Evolutionary conservation across 2,113 vertebrate genomes (phyloP), one percentile per base, ranked within the genome.

Genomic region (Loxodonta africana): DNA sequence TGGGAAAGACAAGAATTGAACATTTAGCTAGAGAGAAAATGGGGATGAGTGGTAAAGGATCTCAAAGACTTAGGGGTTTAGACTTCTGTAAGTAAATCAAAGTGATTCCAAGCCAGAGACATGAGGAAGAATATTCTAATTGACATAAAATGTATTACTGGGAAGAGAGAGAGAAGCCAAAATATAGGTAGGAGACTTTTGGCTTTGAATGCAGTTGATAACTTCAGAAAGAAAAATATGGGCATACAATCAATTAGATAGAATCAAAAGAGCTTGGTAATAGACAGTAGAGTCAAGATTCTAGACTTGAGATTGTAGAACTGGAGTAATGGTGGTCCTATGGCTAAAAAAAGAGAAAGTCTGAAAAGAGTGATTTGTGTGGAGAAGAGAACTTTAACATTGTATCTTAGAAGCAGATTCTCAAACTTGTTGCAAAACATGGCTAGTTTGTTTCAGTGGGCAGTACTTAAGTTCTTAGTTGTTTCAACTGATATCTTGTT

Each of bases 381-480:
- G 33, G 12, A 4, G 65, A 25, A 14, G 20, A 37, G 20, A 78
- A 90, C 48, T 77, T 21, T 77, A 67, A 89, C 15, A 20, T 53
- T 93, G 62, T 95, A 8, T 83, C 41, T 88, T 88, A 95, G 63
- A 95, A 95, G 44, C 20, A 81, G 37, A 84, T 77, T 90, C 25
- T 60, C 53, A 91, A 33, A 21, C 65, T 96, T 95, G 44, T 89
- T 93, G 69, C 17, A 37, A 67, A 94, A 48, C 1, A 7, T 84
- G 53, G 33, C n/a, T 78, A 76, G n/a, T 90, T 96, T 91, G 69
- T 97, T 95, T 97, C 57, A 91, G 12, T 69, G 60, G 33, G 23
- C 65, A 37, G 2, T 88, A 60, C n/a, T 78, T 78, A 82, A 60
- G 60, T 90, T 81, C 23, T 92, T 53, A 37, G 25, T 74, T 87